Evolutionary conservation across 2,113 vertebrate species (phyloP).

Genomic region (Tragelaphus buxtoni): DNA sequence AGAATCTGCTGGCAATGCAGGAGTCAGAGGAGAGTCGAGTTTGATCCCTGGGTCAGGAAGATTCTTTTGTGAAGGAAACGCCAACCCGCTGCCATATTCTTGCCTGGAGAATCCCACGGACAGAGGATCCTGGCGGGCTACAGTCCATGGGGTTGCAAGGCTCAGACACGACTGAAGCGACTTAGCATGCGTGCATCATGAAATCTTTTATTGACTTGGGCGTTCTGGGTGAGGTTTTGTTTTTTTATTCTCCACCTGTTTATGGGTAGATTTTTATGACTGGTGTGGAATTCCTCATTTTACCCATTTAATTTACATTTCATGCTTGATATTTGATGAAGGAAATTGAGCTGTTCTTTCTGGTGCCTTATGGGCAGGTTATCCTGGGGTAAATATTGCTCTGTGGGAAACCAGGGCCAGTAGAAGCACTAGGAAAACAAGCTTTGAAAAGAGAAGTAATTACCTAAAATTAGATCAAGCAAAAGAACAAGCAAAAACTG

Average conservation of each 20-base stretch:
- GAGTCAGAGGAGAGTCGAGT: background rate
- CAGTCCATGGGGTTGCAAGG: background rate
- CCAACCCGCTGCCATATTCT: background rate
- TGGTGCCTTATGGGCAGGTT: background rate
- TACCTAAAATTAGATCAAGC: constrained; percentile 46
- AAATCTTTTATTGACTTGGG: background rate
- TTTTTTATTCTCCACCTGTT: background rate
- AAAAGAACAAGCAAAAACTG: background rate
- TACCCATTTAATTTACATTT: constrained; percentile 3
- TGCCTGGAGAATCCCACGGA: background rate
- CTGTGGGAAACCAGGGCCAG: background rate
- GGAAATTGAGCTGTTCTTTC: constrained; percentile 34
- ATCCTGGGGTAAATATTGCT: background rate
- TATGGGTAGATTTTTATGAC: constrained; percentile 30
- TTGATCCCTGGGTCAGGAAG: background rate
- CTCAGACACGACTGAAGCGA: background rate
- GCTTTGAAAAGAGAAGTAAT: constrained; percentile 25
- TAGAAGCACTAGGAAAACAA: background rate
- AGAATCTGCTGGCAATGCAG: background rate
- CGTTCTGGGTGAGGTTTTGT: background rate
- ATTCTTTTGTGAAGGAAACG: background rate
- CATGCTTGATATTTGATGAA: background rate
- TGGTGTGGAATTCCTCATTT: constrained; percentile 6
- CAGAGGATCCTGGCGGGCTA: background rate
- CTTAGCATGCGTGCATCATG: background rate